These are phyloP conservation scores for Phenganax stokvisi DNA, from an alignment of 92 coral and sea anemone species.

Conservation along the genomic window DNA sequence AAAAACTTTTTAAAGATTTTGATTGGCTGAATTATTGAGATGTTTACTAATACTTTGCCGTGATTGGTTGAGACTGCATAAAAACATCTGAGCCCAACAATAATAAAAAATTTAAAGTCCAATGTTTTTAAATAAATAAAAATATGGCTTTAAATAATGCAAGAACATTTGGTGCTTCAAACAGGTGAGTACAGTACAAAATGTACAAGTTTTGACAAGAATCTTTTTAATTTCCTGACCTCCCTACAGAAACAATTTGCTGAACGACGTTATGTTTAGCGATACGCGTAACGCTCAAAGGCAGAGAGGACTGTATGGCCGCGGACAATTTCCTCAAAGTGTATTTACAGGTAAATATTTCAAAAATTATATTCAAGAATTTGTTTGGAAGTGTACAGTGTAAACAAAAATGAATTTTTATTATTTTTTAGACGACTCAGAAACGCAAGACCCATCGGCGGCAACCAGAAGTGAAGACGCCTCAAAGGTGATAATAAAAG, in stretches of 20 bases:
- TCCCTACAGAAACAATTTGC: too few species aligned
- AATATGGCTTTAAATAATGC: background rate
- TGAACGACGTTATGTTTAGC: too few species aligned
- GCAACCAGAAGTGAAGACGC: background rate
- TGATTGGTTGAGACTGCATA: background rate
- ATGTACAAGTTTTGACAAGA: background rate
- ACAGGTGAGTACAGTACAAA: background rate
- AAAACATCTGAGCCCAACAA: background rate
- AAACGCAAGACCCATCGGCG: background rate
- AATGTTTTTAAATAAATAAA: background rate
- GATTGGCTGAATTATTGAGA: constrained; percentile 7
- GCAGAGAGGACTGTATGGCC: background rate
- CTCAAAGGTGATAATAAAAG: background rate
- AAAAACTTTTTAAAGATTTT: background rate
- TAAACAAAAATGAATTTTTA: too few species aligned
- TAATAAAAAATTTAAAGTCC: background rate
- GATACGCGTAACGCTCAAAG: too few species aligned
- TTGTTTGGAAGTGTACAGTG: too few species aligned
- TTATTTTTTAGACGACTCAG: background rate
- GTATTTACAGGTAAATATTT: background rate
- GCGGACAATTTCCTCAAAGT: background rate
- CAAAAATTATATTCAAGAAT: too few species aligned
- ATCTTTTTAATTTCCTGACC: background rate
- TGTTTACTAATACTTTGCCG: background rate
- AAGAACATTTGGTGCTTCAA: constrained; percentile 1